Percentiles rank a stretch among this genome's conserved stretches.
Conservation (phyloP, 2,113 vertebrate species). For the Dryoscopus gambensis region DNA sequence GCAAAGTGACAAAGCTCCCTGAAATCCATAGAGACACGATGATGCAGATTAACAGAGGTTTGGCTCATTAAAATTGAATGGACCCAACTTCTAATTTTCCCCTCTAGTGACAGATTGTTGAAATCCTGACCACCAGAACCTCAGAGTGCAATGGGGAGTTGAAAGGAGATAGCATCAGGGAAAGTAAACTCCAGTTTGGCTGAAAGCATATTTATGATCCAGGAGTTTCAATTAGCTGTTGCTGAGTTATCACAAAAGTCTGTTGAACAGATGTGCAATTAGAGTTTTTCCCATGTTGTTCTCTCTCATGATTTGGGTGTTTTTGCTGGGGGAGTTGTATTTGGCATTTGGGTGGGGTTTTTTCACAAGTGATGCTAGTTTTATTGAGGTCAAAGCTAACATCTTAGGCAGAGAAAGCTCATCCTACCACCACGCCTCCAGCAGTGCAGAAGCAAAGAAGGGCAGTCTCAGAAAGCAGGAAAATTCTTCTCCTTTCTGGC, state of each 20-base stretch:
- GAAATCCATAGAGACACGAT: not conserved
- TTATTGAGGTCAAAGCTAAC: not conserved
- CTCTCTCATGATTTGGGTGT: not conserved
- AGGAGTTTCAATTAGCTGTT: constrained; percentile 33
- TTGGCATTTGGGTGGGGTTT: not conserved
- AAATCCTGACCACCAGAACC: not conserved
- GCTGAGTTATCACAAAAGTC: constrained; percentile 17
- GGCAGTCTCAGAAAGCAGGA: not conserved
- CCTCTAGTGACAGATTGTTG: constrained; percentile 24
- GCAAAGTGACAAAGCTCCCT: constrained; percentile 28
- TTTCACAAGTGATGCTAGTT: not conserved
- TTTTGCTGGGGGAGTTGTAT: not conserved
- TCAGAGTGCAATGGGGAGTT: not conserved
- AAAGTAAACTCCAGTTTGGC: constrained; percentile 22
- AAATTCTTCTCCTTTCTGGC: not conserved
- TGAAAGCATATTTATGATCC: not conserved
- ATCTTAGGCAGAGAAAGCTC: not conserved
- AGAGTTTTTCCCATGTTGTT: not conserved
- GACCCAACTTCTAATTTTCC: not conserved
- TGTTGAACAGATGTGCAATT: constrained; percentile 26
- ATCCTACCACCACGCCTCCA: not conserved
- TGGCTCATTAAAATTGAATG: not conserved
- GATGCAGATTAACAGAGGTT: not conserved
- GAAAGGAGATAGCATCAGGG: not conserved
- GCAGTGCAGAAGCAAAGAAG: not conserved